Conservation (phyloP, 2,113 vertebrate species). For the Microtus pennsylvanicus region DNA sequence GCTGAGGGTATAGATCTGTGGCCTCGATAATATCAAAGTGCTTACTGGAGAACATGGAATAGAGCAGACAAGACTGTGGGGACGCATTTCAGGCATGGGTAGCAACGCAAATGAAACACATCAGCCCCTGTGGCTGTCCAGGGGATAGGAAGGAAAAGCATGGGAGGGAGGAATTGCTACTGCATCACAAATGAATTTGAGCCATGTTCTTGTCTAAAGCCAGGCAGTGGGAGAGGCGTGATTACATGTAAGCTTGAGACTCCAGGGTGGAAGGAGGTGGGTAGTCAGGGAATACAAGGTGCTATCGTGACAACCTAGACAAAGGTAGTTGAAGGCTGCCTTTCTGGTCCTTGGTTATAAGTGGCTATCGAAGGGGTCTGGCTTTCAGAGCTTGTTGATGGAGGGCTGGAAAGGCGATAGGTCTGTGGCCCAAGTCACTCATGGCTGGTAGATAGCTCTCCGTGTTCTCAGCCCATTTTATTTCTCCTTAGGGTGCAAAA, state of each 20-base stretch:
- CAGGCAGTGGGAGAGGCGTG: not conserved
- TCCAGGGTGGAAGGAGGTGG: not conserved
- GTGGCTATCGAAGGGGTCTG: fast-evolving
- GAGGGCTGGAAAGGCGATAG: not conserved
- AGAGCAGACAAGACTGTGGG: not conserved
- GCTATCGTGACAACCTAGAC: fast-evolving
- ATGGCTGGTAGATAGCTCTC: not conserved
- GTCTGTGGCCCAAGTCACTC: not conserved
- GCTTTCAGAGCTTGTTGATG: not conserved
- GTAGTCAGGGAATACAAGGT: too few species aligned
- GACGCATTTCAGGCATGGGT: not conserved
- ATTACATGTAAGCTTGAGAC: not conserved
- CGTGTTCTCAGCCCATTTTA: not conserved
- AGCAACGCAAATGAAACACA: not conserved
- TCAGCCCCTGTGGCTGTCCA: not conserved
- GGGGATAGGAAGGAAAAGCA: not conserved
- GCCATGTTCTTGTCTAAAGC: not conserved
- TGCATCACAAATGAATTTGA: not conserved
- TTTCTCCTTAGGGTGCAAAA: not conserved
- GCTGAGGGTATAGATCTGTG: too few species aligned
- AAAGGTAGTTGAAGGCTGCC: too few species aligned
- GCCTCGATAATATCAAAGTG: not conserved
- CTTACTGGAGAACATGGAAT: not conserved
- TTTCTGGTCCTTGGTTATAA: not conserved
- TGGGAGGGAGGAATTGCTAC: not conserved